Percentiles rank a stretch among this genome's conserved stretches.
These are phyloP conservation scores for Pachycephus smyrnensis DNA, from an alignment of 2,888 invertebrate genomes.

Conservation along the genomic window DNA sequence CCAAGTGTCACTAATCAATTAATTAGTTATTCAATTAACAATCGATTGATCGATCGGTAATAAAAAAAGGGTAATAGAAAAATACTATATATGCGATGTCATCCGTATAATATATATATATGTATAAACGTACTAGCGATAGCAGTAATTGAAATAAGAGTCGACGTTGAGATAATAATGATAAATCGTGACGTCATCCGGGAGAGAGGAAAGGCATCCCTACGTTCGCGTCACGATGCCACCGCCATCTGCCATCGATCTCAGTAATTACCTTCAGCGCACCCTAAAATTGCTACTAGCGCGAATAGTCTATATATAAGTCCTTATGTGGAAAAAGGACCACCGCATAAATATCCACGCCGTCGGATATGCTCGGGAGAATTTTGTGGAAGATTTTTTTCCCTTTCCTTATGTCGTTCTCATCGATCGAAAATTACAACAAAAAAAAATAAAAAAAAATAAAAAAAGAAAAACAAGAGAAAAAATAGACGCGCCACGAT, in stretches of 20 bases:
- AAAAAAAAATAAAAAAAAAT: too few relatives aligned
- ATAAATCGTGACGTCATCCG: too few relatives aligned
- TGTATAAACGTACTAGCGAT: neutral
- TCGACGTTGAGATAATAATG: neutral
- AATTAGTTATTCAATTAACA: constrained; percentile 9
- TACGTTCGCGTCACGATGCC: neutral
- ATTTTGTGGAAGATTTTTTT: neutral
- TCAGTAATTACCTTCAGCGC: neutral
- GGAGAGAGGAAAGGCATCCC: too few relatives aligned
- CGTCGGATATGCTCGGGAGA: neutral
- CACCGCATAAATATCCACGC: neutral
- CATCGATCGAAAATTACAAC: neutral
- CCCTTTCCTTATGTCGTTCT: neutral
- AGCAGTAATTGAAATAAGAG: neutral
- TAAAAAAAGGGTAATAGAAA: neutral
- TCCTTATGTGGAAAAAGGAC: neutral
- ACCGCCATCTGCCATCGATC: neutral
- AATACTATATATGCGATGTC: neutral
- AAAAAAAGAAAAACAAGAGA: neutral
- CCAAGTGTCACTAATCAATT: constrained; percentile 9
- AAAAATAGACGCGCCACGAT: neutral
- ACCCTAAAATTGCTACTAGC: neutral
- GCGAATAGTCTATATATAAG: neutral
- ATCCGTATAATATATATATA: neutral
- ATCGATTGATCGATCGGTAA: constrained; percentile 15